A percentile compares a stretch with the other conserved stretches of the same genome.
Conservation (phyloP, 2,797 vertebrate species). For the Thunnus albacares region DNA sequence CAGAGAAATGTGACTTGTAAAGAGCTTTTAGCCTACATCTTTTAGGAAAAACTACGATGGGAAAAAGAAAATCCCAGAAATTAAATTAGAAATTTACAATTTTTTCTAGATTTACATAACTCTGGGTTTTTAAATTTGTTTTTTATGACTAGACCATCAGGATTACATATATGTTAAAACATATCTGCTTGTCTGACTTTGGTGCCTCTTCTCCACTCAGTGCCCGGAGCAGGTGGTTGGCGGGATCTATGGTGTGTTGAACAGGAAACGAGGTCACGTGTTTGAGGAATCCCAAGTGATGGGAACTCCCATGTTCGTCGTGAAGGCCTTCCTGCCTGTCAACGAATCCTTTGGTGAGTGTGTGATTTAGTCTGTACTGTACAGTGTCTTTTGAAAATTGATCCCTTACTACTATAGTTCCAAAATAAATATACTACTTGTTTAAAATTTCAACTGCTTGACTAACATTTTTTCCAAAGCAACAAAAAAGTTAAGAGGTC, state of each 20-base stretch:
- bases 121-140: neutral
- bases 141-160: neutral
- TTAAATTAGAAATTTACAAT: too few relatives aligned
- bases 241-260: slow-evolving; percentile 95
- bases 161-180: too few relatives aligned
- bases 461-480: too few relatives aligned
- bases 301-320: slow-evolving; percentile 95
- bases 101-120: neutral
- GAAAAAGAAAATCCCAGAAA: neutral
- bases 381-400: neutral
- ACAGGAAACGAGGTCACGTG: slow-evolving; percentile 94
- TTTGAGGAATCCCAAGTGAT: slow-evolving; percentile 95
- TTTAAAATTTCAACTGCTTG: too few relatives aligned
- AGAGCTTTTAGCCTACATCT: neutral
- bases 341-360: slow-evolving; percentile 96
- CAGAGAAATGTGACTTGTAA: too few relatives aligned
- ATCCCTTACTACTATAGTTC: neutral
- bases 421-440: neutral
- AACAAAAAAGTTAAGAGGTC: neutral
- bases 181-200: neutral
- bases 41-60: neutral
- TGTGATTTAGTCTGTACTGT: slow-evolving; percentile 8
- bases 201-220: slow-evolving; percentile 59
- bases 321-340: slow-evolving; percentile 95
- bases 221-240: slow-evolving; percentile 95